Evolutionary conservation across 2,888 invertebrate species (phyloP).

Genomic region (Dynastes maya): DNA sequence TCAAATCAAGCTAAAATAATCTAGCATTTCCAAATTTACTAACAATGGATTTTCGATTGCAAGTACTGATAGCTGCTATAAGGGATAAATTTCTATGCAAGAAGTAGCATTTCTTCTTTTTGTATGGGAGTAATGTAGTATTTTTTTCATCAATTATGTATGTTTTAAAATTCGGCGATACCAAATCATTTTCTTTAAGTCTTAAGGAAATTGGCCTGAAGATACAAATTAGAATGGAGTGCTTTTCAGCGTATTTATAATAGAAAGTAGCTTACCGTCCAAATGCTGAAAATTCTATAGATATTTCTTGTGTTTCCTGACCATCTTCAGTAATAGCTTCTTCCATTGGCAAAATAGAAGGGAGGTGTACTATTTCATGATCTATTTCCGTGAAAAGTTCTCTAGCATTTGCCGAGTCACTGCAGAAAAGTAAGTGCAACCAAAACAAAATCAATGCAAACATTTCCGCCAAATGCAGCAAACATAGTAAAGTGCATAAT

Average conservation of each 20-base stretch:
- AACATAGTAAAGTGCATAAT: slow-evolving; percentile 17
- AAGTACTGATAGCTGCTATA: slow-evolving; percentile 80
- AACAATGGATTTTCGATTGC: slow-evolving; percentile 77
- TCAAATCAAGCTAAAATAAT: slow-evolving; percentile 27
- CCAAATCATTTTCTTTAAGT: slow-evolving; percentile 77
- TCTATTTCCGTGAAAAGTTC: slow-evolving; percentile 63
- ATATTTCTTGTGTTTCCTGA: slow-evolving; percentile 70
- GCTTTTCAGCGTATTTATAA: not conserved
- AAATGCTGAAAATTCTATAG: slow-evolving; percentile 76
- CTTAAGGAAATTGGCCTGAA: slow-evolving; percentile 76
- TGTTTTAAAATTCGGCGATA: slow-evolving; percentile 76
- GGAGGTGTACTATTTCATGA: slow-evolving; percentile 77
- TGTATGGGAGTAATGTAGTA: slow-evolving; percentile 62
- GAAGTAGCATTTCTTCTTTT: slow-evolving; percentile 76
- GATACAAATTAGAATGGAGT: slow-evolving; percentile 36
- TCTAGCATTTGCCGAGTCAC: not conserved
- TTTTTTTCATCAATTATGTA: slow-evolving; percentile 72
- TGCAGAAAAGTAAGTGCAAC: not conserved
- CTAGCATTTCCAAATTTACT: slow-evolving; percentile 61
- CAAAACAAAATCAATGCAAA: slow-evolving; percentile 18
- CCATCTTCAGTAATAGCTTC: slow-evolving; percentile 65
- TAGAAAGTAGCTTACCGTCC: slow-evolving; percentile 71
- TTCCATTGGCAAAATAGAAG: slow-evolving; percentile 71
- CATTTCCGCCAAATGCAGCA: slow-evolving; percentile 15
- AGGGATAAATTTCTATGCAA: slow-evolving; percentile 74